These are phyloP conservation scores for Tricholaema leucomelas DNA, from an alignment of 2,113 vertebrate genomes.

Conservation along the genomic window DNA sequence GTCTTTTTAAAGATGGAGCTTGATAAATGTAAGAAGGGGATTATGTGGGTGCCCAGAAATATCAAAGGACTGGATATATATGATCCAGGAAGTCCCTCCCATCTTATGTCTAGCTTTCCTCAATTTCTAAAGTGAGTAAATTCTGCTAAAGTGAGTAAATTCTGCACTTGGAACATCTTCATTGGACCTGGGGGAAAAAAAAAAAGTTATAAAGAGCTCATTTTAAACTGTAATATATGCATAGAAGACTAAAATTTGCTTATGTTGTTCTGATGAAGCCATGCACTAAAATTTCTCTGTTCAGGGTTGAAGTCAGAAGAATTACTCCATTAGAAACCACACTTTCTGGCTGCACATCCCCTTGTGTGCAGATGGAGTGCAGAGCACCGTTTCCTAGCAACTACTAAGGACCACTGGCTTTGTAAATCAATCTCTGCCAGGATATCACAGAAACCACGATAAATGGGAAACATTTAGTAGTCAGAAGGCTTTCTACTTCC, in stretches of 20 bases:
- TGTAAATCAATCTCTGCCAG: conserved; percentile 68
- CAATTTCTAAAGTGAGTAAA: not conserved
- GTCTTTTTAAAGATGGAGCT: not conserved
- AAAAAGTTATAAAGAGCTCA: not conserved
- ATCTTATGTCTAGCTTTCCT: not conserved
- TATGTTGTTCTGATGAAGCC: not conserved
- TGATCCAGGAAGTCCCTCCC: not conserved
- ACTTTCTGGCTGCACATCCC: conserved; percentile 26
- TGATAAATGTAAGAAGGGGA: not conserved
- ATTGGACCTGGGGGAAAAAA: not conserved
- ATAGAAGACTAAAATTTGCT: not conserved
- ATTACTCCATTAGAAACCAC: conserved; percentile 33
- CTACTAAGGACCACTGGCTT: conserved; percentile 54
- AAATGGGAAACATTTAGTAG: conserved; percentile 54
- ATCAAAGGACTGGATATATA: not conserved
- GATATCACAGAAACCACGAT: conserved; percentile 45
- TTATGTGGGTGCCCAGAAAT: not conserved
- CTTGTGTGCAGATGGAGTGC: not conserved
- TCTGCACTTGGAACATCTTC: not conserved
- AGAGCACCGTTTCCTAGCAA: conserved; percentile 66
- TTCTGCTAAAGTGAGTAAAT: not conserved
- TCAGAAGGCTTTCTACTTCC: conserved; percentile 46
- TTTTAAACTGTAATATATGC: not conserved
- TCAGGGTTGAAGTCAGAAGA: conserved; percentile 13
- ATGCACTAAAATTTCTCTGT: not conserved